A percentile compares a stretch with the other conserved stretches of the same genome.
Evolutionary conservation across 92 coral and sea anemone genomes (phyloP).

Genomic region (Phenganax marumi): DNA sequence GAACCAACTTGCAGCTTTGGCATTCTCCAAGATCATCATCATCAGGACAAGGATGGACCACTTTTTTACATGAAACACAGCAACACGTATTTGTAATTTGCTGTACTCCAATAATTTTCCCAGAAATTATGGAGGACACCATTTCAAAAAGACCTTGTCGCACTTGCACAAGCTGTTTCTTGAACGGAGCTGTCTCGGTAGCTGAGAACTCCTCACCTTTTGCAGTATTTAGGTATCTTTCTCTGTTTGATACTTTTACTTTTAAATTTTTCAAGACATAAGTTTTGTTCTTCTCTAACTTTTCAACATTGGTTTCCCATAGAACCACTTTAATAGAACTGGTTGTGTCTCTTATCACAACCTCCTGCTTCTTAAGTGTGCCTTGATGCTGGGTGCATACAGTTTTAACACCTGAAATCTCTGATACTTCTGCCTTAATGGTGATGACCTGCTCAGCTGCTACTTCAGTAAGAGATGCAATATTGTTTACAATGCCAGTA

Average conservation of each 20-base stretch:
- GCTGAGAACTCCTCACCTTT: slow-evolving; percentile 53
- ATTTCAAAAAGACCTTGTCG: slow-evolving; percentile 36
- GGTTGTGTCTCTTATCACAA: too few relatives aligned
- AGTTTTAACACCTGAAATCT: too few relatives aligned
- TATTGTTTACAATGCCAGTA: not conserved
- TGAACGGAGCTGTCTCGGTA: slow-evolving; percentile 54
- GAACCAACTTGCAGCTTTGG: slow-evolving; percentile 47
- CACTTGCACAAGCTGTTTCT: slow-evolving; percentile 46
- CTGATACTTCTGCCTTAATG: too few relatives aligned
- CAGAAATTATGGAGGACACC: slow-evolving; percentile 51
- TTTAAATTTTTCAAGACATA: slow-evolving; percentile 54
- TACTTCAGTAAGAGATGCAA: not conserved
- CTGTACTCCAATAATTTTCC: slow-evolving; percentile 61
- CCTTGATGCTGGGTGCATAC: too few relatives aligned
- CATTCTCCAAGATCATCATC: slow-evolving; percentile 51
- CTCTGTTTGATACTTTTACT: slow-evolving; percentile 48
- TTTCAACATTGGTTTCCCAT: too few relatives aligned
- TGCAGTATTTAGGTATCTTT: slow-evolving; percentile 54
- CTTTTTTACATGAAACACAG: slow-evolving; percentile 52
- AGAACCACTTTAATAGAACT: too few relatives aligned
- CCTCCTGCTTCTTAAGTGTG: too few relatives aligned
- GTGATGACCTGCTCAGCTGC: too few relatives aligned
- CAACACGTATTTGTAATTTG: slow-evolving; percentile 50
- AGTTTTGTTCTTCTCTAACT: slow-evolving; percentile 19
- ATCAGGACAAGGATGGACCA: slow-evolving; percentile 47